Evolutionary conservation across 2,888 invertebrate species (phyloP).

Genomic region (Dicyrtoma fusca): DNA sequence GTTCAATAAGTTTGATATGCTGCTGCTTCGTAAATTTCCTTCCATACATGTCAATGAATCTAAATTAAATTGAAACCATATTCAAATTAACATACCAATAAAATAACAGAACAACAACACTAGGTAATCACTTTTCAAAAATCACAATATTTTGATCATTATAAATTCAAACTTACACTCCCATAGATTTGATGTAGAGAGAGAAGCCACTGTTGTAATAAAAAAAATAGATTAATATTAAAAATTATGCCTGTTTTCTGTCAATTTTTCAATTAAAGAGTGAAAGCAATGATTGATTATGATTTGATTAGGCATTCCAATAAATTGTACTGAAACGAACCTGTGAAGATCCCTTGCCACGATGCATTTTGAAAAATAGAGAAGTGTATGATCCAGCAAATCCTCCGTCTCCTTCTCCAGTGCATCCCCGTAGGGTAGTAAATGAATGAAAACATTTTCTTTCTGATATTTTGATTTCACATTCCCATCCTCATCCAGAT

Average conservation of each 20-base stretch:
- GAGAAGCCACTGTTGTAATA: slow-evolving; percentile 50
- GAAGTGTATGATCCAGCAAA: slow-evolving; percentile 47
- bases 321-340: no score
- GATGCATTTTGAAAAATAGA: slow-evolving; percentile 49
- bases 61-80: slow-evolving; percentile 61
- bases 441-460: slow-evolving; percentile 46
- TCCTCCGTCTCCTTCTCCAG: slow-evolving; percentile 49
- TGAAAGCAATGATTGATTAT: no score
- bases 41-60: slow-evolving; percentile 82
- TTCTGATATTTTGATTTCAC: slow-evolving; percentile 47
- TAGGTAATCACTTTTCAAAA: no score
- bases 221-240: no score
- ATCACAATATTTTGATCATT: no score
- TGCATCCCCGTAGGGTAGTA: slow-evolving; percentile 50
- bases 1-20: slow-evolving; percentile 78
- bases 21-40: slow-evolving; percentile 88
- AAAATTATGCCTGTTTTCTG: no score
- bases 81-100: neutral
- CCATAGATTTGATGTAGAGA: slow-evolving; percentile 48
- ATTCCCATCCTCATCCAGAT: slow-evolving; percentile 28
- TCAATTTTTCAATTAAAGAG: no score
- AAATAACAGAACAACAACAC: no score
- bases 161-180: slow-evolving; percentile 46
- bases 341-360: slow-evolving; percentile 49
- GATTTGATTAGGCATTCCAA: no score